Evolutionary conservation across 1,140 invertebrate species (phyloP).

Genomic region (Drosophila nigrodunni): DNA sequence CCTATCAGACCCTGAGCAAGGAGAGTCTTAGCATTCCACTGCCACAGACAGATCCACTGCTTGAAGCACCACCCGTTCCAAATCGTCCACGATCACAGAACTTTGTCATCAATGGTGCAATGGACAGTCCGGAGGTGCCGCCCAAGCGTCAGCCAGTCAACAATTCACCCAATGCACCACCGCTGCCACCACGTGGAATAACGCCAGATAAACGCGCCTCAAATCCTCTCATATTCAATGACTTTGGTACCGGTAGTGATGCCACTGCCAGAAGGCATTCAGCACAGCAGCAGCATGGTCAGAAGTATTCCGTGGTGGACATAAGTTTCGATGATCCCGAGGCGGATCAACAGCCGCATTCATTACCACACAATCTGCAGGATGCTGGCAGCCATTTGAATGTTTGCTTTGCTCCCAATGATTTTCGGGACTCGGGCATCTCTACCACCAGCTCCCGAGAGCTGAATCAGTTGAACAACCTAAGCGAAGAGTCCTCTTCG

Average conservation of each 20-base stretch:
- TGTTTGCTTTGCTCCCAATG: slow-evolving; percentile 73
- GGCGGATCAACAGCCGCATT: slow-evolving; percentile 79
- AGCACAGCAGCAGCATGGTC: slow-evolving; percentile 63
- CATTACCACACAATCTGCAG: slow-evolving; percentile 66
- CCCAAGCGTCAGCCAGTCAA: slow-evolving; percentile 61
- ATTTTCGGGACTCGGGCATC: slow-evolving; percentile 83
- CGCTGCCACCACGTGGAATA: slow-evolving; percentile 85
- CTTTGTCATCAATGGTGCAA: slow-evolving; percentile 59
- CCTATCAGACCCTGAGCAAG: slow-evolving; percentile 79
- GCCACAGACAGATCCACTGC: slow-evolving; percentile 27
- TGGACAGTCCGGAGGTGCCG: slow-evolving; percentile 80
- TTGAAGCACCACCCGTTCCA: slow-evolving; percentile 72
- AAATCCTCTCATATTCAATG: slow-evolving; percentile 78
- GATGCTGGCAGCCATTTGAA: slow-evolving; percentile 59
- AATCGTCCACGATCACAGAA: slow-evolving; percentile 79
- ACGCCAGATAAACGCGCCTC: slow-evolving; percentile 83
- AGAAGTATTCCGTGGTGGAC: slow-evolving; percentile 82
- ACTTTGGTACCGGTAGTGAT: slow-evolving; percentile 58
- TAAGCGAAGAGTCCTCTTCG: slow-evolving; percentile 73
- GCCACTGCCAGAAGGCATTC: slow-evolving; percentile 66
- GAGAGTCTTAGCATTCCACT: slow-evolving; percentile 69
- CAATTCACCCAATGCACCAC: slow-evolving; percentile 82
- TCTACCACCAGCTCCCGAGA: slow-evolving; percentile 81
- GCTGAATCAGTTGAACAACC: slow-evolving; percentile 77
- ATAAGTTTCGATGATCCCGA: slow-evolving; percentile 83